Percentiles rank a stretch among this genome's conserved stretches.
phyloP scores from a whole-genome alignment of 2,113 vertebrate species.

The Xyliphius kryptos region DNA sequence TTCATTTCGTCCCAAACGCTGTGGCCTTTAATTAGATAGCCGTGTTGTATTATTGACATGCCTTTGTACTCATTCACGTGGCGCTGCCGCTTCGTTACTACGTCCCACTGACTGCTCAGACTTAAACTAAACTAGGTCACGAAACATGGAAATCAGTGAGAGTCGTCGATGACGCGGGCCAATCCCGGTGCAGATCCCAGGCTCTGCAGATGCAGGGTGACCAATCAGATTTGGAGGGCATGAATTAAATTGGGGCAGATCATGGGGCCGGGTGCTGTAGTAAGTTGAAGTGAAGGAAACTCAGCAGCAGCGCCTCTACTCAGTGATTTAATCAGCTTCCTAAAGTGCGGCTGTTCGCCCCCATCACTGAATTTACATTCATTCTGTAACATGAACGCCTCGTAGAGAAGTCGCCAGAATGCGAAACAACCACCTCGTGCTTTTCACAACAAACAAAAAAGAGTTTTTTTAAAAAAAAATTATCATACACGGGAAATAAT shows the following conservation, averaged over 20 bases:
- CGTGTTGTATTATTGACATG: not conserved
- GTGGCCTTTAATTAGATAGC: not conserved
- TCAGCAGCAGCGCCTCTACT: too few relatives aligned
- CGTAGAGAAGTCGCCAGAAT: too few relatives aligned
- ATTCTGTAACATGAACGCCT: too few relatives aligned
- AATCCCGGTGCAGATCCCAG: slow-evolving; percentile 22
- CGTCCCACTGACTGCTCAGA: slow-evolving; percentile 10
- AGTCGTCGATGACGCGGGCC: slow-evolving; percentile 28
- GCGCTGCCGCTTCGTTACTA: slow-evolving; percentile 5
- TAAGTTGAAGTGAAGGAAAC: not conserved
- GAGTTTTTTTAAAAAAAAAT: too few relatives aligned
- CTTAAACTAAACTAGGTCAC: slow-evolving; percentile 38
- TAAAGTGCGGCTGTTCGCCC: too few relatives aligned
- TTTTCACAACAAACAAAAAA: too few relatives aligned
- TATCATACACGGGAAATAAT: too few relatives aligned
- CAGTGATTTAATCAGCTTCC: too few relatives aligned
- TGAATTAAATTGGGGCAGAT: slow-evolving; percentile 7
- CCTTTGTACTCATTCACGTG: not conserved
- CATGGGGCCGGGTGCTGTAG: slow-evolving; percentile 14
- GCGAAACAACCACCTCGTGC: too few relatives aligned
- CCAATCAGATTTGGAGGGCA: slow-evolving; percentile 31
- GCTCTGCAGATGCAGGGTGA: slow-evolving; percentile 41
- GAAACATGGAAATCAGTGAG: slow-evolving; percentile 30
- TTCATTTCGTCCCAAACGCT: not conserved
- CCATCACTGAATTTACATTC: too few relatives aligned